Evolutionary conservation across 1,140 invertebrate species (phyloP).

Genomic region (Zaprionus vittiger): DNA sequence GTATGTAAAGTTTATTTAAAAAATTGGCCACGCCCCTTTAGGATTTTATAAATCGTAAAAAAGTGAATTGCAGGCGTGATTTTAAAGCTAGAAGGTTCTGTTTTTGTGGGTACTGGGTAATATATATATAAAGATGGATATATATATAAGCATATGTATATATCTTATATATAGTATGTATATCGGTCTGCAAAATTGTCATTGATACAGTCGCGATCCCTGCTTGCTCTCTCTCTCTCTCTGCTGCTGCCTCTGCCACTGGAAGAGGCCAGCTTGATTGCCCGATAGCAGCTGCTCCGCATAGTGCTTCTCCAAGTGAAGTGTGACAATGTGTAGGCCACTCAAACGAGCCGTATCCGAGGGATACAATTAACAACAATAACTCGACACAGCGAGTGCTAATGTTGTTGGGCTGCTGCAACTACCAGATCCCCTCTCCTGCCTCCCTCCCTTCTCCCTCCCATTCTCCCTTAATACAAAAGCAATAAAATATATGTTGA

Average conservation of each 20-base stretch:
- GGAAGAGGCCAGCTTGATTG: too few relatives aligned
- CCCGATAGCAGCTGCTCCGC: too few relatives aligned
- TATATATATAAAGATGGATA: too few relatives aligned
- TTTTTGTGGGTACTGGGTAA: too few relatives aligned
- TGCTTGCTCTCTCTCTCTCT: background rate
- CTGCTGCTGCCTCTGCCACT: background rate
- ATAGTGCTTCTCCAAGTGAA: constrained; percentile 43
- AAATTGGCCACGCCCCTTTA: background rate
- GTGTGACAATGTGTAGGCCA: constrained; percentile 68
- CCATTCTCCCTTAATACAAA: constrained; percentile 36
- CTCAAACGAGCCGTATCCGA: constrained; percentile 53
- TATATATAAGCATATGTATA: too few relatives aligned
- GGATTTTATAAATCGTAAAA: background rate
- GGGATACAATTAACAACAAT: constrained; percentile 60
- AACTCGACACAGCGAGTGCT: constrained; percentile 38
- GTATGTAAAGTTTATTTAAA: too few relatives aligned
- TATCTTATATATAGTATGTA: too few relatives aligned
- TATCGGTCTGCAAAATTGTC: background rate
- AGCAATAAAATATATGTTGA: constrained; percentile 75
- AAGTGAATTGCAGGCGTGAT: too few relatives aligned
- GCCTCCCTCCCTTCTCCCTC: constrained; percentile 13
- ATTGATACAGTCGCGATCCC: background rate
- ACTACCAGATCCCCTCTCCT: background rate
- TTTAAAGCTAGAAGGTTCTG: too few relatives aligned
- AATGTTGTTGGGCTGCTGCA: constrained; percentile 22